Base-by-base conservation (phyloP, 2,113 vertebrate genomes). In the Pristiophorus japonicus region DNA sequence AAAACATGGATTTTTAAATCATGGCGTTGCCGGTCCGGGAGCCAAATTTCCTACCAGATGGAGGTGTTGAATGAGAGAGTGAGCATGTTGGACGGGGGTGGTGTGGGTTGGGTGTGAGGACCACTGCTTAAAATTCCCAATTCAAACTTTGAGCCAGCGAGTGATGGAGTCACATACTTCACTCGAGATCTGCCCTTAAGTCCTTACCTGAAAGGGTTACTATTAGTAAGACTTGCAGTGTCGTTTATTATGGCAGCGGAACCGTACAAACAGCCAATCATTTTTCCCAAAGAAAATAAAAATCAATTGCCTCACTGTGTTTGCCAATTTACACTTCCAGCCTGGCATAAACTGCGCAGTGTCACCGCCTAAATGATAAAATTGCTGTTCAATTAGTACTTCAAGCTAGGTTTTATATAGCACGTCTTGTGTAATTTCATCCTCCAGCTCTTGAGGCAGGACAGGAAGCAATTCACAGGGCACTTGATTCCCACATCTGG, bases 401-500 rank as follows among this genome's bases (percentile, higher is more conserved):
- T 95, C 51, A 88, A 91, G 67, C 62, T 45, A 51, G 51, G 59
- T 67, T 70, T 95, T 63, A 66, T 66, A 81, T 27, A 16, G 85
- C 42, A 45, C 95, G 91, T 42, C 96, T 95, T 18, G 95, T 91
- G 85, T 95, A 95, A 95, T 95, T 96, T 95, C 96, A 95, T 93
- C 85, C 47, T 63, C 51, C 95, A 85, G 75, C 16, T 95, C 78
- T 93, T 78, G 87, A 67, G 78, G 62, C 67, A 81, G 85, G 88
- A 84, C 93, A 96, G 96, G 96, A 96, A 96, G 94, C 59, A 62
- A 95, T 95, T 95, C 85, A 62, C 84, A 95, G 93, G 55, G 95
- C 85, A 95, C 81, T 95, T 38, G 90, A 95, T 63, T 73, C 94
- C 84, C 42, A 95, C 96, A 96, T 96, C 96, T 97, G 96, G 96